Evolutionary conservation across 2,797 vertebrate species (phyloP), one percentile per base, ranked within the genome.

Genomic region (Limosa lapponica): DNA sequence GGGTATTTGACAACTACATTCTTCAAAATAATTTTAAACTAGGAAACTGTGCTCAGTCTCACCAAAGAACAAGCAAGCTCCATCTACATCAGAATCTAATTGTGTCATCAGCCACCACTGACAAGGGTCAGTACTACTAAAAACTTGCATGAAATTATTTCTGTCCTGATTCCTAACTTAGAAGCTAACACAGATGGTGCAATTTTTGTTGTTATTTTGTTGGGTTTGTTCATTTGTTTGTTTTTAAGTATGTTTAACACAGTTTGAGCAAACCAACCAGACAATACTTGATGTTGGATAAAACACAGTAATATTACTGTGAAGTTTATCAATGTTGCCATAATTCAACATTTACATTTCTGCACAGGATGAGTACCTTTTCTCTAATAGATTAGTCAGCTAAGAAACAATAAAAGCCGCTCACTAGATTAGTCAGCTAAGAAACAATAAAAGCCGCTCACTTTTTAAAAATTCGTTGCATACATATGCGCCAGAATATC

Each of bases 201-300:
- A 1, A 5, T 7, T 72, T 64, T 34, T 41, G 1, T n/a, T 69
- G 28, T 10, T 0, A 3, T 43, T 67, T 43, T 66, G 8, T 52
- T 19, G 8, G 3, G 1, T 23, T 66, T 39, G 5, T 24, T 69
- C 4, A 8, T 27, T 36, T 17, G 3, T 55, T 90, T 44, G 5
- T 32, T 82, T 81, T 84, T 13, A 81, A 64, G 7, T 18, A 14
- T 36, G 36, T 11, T 32, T 75, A 61, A 51, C 13, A 36, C 1
- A 1, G 11, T 44, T 61, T 36, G 13, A 24, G 28, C 58, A 84
- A 87, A 25, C 8, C 44, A 81, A 22, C 3, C 13, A 24, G 43
- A 58, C 13, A 23, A 11, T 46, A 30, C 30, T 27, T 72, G 30
- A 25, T 41, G 8, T 37, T 72, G 49, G 19, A 46, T 72, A 72